phyloP scores from a whole-genome alignment of 2,888 invertebrate genomes.

The Idaea dimidiata region DNA sequence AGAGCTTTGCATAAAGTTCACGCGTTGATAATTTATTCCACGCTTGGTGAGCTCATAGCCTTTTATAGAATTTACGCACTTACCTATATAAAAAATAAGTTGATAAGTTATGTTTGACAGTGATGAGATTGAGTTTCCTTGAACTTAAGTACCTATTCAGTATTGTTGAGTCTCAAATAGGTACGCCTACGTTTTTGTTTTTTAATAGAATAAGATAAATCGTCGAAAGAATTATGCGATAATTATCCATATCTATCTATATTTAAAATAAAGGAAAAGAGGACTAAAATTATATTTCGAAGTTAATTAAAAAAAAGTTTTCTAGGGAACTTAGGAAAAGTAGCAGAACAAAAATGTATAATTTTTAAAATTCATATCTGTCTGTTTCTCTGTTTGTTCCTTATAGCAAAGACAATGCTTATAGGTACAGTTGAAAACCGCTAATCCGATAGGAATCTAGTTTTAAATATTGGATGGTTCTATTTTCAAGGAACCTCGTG shows the following conservation, averaged over 20 bases:
- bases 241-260: neutral
- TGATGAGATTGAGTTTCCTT: constrained; percentile 19
- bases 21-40: constrained; percentile 75
- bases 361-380: too few species aligned
- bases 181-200: neutral
- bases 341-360: too few species aligned
- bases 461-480: too few species aligned
- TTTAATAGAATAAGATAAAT: neutral
- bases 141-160: constrained; percentile 7
- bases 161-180: neutral
- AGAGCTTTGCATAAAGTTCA: constrained; percentile 71
- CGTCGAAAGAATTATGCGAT: neutral
- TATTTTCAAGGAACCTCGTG: too few species aligned
- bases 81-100: constrained; percentile 17
- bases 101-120: constrained; percentile 20
- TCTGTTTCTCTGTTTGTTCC: too few species aligned
- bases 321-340: too few species aligned
- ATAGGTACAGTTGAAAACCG: too few species aligned
- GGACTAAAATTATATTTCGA: too few species aligned
- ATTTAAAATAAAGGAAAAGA: too few species aligned
- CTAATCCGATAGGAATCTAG: too few species aligned
- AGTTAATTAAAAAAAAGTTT: too few species aligned
- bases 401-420: too few species aligned
- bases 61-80: constrained; percentile 66
- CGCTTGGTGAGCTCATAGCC: constrained; percentile 75